phyloP scores from a whole-genome alignment of 1,140 invertebrate genomes.

The Macrosteles quadrilineatus region DNA sequence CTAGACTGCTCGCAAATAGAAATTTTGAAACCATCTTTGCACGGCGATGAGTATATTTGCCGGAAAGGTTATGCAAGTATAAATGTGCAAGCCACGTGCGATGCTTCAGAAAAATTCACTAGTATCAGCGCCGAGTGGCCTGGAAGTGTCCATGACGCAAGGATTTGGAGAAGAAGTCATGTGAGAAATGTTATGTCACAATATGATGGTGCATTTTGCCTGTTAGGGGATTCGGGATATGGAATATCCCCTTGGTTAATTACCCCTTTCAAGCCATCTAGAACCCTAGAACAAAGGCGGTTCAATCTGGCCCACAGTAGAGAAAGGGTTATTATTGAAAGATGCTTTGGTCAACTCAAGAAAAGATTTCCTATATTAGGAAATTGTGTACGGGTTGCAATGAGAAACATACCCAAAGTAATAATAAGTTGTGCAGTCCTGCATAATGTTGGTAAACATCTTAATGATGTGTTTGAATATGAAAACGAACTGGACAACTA shows the following conservation, averaged over 20 bases:
- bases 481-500: background rate
- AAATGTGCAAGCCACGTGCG: constrained; percentile 3
- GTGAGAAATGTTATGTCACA: background rate
- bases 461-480: background rate
- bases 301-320: constrained; percentile 6
- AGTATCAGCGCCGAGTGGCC: constrained; percentile 6
- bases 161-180: background rate
- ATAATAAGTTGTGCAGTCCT: constrained; percentile 3
- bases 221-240: constrained; percentile 9
- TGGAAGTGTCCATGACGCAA: constrained; percentile 19
- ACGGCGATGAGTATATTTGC: constrained; percentile 10
- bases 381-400: background rate
- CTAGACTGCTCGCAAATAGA: background rate
- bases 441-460: background rate
- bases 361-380: constrained; percentile 1
- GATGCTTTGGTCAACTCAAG: constrained; percentile 1
- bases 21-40: background rate
- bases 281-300: background rate
- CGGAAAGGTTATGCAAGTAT: constrained; percentile 17
- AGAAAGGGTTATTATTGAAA: background rate
- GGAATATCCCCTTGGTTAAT: constrained; percentile 2
- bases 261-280: background rate
- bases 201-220: background rate
- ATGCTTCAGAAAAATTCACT: constrained; percentile 6
- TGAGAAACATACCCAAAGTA: constrained; percentile 6